Conservation (phyloP, 2,888 invertebrate genomes). For the Torymus auratus region DNA sequence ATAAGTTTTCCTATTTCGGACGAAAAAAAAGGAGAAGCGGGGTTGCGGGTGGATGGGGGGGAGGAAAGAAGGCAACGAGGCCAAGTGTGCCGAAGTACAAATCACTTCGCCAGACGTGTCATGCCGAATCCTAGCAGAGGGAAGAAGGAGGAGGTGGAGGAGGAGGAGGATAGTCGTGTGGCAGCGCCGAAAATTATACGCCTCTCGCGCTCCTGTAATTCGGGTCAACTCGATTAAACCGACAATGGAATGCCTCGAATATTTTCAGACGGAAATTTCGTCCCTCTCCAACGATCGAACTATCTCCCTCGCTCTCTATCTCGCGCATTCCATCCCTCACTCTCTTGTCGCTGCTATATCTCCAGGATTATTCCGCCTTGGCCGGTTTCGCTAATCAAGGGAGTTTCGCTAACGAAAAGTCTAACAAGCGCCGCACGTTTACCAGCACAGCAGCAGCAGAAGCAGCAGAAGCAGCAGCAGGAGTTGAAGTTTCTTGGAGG, state of each 20-base stretch:
- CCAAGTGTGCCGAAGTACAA: conserved; percentile 59
- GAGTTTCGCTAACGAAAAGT: conserved; percentile 39
- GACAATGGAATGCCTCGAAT: conserved; percentile 56
- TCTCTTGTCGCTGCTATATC: conserved; percentile 37
- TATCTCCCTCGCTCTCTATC: conserved; percentile 23
- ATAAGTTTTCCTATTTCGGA: conserved; percentile 56
- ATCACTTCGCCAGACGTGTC: conserved; percentile 55
- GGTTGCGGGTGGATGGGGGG: neutral
- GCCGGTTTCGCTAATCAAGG: conserved; percentile 38
- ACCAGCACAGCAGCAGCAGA: neutral
- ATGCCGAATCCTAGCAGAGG: conserved; percentile 43
- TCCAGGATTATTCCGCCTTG: neutral
- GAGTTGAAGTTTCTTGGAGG: neutral
- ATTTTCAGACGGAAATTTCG: conserved; percentile 53
- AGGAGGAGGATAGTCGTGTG: neutral
- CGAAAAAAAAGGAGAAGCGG: conserved; percentile 15
- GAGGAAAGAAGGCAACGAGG: conserved; percentile 37
- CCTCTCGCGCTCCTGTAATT: conserved; percentile 42
- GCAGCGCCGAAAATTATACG: conserved; percentile 42
- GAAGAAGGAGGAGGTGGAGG: neutral
- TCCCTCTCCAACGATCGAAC: conserved; percentile 47
- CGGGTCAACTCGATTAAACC: conserved; percentile 58
- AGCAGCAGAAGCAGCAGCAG: neutral
- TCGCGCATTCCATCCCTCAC: neutral
- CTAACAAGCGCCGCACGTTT: conserved; percentile 1